These are phyloP conservation scores for Melanerpes formicivorus DNA, from an alignment of 2,113 vertebrate species.

Conservation along the genomic window DNA sequence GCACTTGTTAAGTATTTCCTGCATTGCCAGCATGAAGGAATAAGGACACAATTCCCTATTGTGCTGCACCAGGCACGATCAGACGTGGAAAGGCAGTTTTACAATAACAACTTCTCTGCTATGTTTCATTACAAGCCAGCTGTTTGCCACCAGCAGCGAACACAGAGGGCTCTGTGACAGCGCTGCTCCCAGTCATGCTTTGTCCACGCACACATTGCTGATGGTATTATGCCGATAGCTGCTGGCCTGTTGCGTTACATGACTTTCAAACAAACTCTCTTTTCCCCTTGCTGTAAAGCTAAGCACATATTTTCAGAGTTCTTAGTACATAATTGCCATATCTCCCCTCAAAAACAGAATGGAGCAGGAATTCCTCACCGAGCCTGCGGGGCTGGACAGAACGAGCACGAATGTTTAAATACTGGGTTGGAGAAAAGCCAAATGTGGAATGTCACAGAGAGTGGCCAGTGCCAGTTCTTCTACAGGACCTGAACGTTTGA, in stretches of 20 bases:
- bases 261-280: slow-evolving; percentile 10
- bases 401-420: slow-evolving; percentile 6
- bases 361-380: slow-evolving; percentile 11
- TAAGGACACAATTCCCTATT: slow-evolving; percentile 24
- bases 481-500: not conserved
- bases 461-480: not conserved
- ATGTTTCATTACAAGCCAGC: slow-evolving; percentile 37
- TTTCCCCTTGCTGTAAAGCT: slow-evolving; percentile 25
- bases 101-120: slow-evolving; percentile 49
- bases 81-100: slow-evolving; percentile 29
- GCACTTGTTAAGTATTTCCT: slow-evolving; percentile 22
- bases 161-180: not conserved
- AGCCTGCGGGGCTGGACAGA: not conserved
- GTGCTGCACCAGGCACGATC: not conserved
- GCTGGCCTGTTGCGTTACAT: not conserved
- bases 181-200: not conserved
- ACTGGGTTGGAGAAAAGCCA: slow-evolving; percentile 52
- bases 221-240: not conserved
- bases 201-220: not conserved
- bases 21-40: not conserved
- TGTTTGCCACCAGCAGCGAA: slow-evolving; percentile 1
- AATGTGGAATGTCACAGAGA: slow-evolving; percentile 49
- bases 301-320: not conserved
- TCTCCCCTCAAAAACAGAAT: not conserved
- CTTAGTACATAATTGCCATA: not conserved